Conservation (phyloP, 2,113 vertebrate genomes). For the Falco punctatus region DNA sequence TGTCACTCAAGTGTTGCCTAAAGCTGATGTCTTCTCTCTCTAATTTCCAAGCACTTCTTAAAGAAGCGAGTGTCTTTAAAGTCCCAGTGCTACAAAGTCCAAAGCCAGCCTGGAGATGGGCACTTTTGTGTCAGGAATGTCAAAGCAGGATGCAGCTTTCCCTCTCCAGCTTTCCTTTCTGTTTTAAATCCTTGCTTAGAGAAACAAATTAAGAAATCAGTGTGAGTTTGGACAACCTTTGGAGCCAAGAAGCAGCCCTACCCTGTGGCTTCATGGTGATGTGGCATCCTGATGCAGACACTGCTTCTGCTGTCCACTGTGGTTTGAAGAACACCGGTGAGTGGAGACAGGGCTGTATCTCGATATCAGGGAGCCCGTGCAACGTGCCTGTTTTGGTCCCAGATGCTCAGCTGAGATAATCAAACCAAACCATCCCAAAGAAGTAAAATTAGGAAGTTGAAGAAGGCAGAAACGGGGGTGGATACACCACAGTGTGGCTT, state of each 20-base stretch:
- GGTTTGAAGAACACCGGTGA: not conserved
- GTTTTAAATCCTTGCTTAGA: not conserved
- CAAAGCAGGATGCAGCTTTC: not conserved
- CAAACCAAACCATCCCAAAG: not conserved
- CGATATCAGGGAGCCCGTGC: accelerated
- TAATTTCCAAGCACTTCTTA: not conserved
- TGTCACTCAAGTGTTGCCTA: not conserved
- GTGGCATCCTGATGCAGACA: too few relatives aligned
- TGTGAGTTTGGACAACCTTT: accelerated
- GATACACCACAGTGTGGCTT: not conserved
- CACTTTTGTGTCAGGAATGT: not conserved
- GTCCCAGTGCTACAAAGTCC: not conserved
- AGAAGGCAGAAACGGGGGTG: not conserved
- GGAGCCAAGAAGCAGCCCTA: not conserved
- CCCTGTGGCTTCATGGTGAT: not conserved
- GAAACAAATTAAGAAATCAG: not conserved
- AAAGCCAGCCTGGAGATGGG: not conserved
- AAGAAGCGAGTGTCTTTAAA: not conserved
- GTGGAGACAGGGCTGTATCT: too few relatives aligned
- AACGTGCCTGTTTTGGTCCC: accelerated
- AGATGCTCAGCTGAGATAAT: not conserved
- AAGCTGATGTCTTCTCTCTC: not conserved
- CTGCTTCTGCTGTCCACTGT: accelerated
- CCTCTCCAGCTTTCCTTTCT: not conserved
- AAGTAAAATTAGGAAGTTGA: not conserved